Percentiles rank a stretch among this genome's conserved stretches.
Evolutionary conservation across 2,113 vertebrate species (phyloP).

Genomic region (Todiramphus chloris): DNA sequence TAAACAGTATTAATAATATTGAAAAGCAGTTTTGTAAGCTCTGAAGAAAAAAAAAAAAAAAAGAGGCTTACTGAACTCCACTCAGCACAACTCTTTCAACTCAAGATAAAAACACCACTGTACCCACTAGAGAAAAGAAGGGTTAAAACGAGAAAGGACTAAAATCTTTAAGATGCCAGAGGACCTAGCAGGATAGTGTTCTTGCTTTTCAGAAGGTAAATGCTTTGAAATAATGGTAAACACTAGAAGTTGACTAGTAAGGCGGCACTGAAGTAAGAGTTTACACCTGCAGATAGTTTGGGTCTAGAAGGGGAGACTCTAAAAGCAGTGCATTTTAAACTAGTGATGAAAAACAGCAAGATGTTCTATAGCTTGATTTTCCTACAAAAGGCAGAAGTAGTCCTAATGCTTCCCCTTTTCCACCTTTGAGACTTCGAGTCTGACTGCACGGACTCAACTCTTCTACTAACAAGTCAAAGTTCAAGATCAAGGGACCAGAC

Average conservation of each 20-base stretch:
- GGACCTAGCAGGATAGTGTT: not conserved
- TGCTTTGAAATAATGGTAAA: constrained; percentile 6
- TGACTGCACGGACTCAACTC: rapidly evolving
- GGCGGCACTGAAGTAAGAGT: not conserved
- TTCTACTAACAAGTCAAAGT: not conserved
- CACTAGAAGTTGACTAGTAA: not conserved
- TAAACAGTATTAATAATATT: not conserved
- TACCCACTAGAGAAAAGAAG: not conserved
- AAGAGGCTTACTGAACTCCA: not conserved
- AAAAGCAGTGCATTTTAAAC: not conserved
- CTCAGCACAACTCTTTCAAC: not conserved
- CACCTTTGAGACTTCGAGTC: not conserved
- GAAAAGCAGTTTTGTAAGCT: not conserved
- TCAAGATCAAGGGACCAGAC: not conserved
- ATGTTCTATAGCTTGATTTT: not conserved
- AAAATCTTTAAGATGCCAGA: not conserved
- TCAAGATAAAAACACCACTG: not conserved
- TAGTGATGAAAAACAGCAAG: not conserved
- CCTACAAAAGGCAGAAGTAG: not conserved
- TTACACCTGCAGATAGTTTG: constrained; percentile 17
- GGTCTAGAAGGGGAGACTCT: not conserved
- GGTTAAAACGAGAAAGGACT: not conserved
- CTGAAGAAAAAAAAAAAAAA: constrained; percentile 9
- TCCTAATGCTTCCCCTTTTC: not conserved
- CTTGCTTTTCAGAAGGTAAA: not conserved